phyloP scores from a whole-genome alignment of 2,888 invertebrate genomes.

The Stenolophus ochropezus region DNA sequence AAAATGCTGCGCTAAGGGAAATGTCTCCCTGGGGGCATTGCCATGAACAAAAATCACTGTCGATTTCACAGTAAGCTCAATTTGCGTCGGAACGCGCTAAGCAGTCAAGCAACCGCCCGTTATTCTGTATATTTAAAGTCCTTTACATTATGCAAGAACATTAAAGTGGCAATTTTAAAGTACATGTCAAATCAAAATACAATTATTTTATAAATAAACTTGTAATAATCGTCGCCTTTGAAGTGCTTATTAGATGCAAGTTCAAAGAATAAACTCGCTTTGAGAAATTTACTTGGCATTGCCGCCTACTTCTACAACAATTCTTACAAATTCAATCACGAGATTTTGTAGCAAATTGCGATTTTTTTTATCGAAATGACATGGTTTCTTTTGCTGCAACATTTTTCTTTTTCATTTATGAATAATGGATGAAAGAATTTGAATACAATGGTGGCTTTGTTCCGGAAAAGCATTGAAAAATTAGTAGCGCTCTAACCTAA shows the following conservation, averaged over 20 bases:
- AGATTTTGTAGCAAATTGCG: slow-evolving; percentile 3
- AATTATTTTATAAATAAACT: neutral
- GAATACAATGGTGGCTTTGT: slow-evolving; percentile 40
- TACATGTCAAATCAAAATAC: neutral
- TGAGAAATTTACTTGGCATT: neutral
- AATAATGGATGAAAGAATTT: slow-evolving; percentile 43
- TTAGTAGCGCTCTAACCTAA: slow-evolving; percentile 9
- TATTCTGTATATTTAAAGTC: too few relatives aligned
- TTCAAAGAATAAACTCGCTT: neutral
- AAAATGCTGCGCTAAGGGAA: too few relatives aligned
- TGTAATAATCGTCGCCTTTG: neutral
- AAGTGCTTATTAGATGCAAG: neutral
- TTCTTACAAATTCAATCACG: slow-evolving; percentile 24
- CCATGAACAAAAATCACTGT: too few relatives aligned
- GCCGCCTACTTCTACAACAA: neutral
- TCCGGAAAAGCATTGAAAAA: slow-evolving; percentile 43
- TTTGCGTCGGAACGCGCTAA: too few relatives aligned
- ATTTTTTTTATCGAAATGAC: slow-evolving; percentile 21
- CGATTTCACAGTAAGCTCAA: too few relatives aligned
- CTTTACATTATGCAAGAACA: neutral
- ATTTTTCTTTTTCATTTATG: slow-evolving; percentile 40
- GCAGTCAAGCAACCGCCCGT: too few relatives aligned
- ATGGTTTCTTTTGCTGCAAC: slow-evolving; percentile 26
- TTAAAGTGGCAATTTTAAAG: neutral
- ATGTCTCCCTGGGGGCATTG: too few relatives aligned